phyloP scores from a whole-genome alignment of 2,113 vertebrate genomes.

The Sinosuthora webbiana region DNA sequence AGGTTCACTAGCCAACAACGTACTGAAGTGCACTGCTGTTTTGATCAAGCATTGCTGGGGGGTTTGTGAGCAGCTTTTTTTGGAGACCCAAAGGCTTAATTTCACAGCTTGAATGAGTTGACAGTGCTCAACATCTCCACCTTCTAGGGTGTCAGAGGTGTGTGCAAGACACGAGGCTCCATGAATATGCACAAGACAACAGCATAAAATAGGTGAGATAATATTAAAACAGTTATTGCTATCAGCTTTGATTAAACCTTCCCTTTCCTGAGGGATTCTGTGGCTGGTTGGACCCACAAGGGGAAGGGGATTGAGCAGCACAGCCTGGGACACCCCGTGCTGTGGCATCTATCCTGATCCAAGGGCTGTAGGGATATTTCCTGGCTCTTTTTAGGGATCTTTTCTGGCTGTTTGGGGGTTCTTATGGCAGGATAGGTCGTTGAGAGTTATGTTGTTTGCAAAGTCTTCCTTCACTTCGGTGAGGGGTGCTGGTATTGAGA shows the following conservation, averaged over 20 bases:
- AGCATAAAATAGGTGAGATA: not conserved
- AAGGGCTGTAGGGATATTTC: not conserved
- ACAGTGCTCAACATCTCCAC: not conserved
- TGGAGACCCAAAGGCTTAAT: not conserved
- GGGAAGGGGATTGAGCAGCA: not conserved
- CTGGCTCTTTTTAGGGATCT: not conserved
- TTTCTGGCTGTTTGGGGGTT: not conserved
- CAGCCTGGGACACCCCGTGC: fast-evolving
- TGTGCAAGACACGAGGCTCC: not conserved
- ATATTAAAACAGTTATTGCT: not conserved
- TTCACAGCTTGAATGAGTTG: not conserved
- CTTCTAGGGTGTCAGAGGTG: not conserved
- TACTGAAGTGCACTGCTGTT: not conserved
- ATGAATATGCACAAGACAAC: not conserved
- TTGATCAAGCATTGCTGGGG: not conserved
- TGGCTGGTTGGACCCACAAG: fast-evolving
- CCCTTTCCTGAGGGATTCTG: not conserved
- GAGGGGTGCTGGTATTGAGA: not conserved
- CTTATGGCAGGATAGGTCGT: not conserved
- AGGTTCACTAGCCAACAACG: not conserved
- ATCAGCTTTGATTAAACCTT: not conserved
- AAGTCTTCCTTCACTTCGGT: not conserved
- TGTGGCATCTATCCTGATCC: fast-evolving
- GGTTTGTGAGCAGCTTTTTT: not conserved
- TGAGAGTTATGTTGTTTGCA: not conserved